These are phyloP conservation scores for Aptenodytes forsteri DNA, from an alignment of 2,113 vertebrate species.

Conservation along the genomic window DNA sequence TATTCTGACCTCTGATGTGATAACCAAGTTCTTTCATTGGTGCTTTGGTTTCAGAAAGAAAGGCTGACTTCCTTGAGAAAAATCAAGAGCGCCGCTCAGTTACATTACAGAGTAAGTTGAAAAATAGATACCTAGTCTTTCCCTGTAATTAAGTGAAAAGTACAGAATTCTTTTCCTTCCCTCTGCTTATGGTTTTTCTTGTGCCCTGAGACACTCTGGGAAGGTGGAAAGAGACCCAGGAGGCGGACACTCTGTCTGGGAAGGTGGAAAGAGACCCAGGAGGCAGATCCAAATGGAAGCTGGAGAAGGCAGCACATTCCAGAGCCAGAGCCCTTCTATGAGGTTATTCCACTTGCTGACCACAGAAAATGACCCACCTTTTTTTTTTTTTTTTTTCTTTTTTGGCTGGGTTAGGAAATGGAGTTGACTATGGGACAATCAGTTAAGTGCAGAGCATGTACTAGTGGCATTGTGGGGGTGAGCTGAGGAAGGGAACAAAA, in stretches of 20 bases:
- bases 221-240: background rate
- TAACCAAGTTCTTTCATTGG: background rate
- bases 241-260: background rate
- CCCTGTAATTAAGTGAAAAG: background rate
- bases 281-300: background rate
- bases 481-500: background rate
- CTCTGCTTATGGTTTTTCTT: background rate
- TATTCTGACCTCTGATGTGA: background rate
- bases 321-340: background rate
- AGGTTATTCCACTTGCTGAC: background rate
- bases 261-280: background rate
- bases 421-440: background rate
- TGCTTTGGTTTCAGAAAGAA: constrained; percentile 41
- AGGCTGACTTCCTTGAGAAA: background rate
- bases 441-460: background rate
- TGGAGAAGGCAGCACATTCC: background rate
- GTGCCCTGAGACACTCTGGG: background rate
- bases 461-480: background rate
- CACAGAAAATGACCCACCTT: background rate
- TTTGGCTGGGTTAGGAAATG: background rate
- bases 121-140: background rate
- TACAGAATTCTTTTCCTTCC: background rate
- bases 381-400: background rate
- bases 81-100: background rate
- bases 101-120: background rate